Percentiles rank a stretch among this genome's conserved stretches.
Conservation (phyloP, 2,113 vertebrate genomes). For the Mesembrinibis cayennensis region DNA sequence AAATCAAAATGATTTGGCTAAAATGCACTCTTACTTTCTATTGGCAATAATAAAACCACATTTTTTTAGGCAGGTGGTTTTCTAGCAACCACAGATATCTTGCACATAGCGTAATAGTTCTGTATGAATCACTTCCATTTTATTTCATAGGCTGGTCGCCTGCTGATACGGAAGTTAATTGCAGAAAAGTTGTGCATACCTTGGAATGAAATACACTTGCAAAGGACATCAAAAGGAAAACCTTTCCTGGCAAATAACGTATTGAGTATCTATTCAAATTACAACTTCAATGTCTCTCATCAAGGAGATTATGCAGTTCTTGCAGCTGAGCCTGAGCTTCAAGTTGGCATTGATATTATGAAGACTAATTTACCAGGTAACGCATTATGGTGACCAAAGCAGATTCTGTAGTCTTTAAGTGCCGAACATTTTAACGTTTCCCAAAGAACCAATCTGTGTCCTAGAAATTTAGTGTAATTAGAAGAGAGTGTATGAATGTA, state of each 20-base stretch:
- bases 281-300: constrained; percentile 94
- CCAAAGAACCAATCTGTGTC: background rate
- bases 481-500: background rate
- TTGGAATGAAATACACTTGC: constrained; percentile 87
- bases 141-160: constrained; percentile 84
- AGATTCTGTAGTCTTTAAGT: background rate
- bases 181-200: constrained; percentile 85
- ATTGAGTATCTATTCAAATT: constrained; percentile 43
- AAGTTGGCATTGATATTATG: constrained; percentile 95
- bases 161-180: constrained; percentile 90
- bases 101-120: background rate
- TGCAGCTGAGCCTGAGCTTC: constrained; percentile 85
- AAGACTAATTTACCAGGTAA: constrained; percentile 91
- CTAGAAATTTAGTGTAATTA: background rate
- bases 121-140: background rate
- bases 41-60: background rate
- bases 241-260: constrained; percentile 82
- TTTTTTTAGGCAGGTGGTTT: background rate
- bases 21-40: background rate
- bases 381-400: background rate
- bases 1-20: background rate
- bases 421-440: background rate
- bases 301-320: constrained; percentile 94
- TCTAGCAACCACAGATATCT: background rate
- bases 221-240: constrained; percentile 89